Percentiles rank a stretch among this genome's conserved stretches.
phyloP scores from a whole-genome alignment of 2,888 invertebrate genomes.

The Autographa gamma region DNA sequence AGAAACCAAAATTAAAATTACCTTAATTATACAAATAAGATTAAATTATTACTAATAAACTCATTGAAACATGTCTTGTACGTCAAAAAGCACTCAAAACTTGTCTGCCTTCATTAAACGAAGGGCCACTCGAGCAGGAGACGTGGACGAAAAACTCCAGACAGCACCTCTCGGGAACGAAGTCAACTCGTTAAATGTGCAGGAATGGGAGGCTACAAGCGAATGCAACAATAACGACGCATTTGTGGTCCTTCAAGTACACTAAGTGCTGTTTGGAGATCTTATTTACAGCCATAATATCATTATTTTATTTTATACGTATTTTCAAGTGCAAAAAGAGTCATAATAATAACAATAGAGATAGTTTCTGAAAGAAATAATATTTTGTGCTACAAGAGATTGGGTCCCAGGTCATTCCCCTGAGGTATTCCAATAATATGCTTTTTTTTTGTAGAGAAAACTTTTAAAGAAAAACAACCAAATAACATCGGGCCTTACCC shows the following conservation, averaged over 20 bases:
- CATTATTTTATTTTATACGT: neutral
- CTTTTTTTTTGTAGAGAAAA: neutral
- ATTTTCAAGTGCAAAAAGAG: neutral
- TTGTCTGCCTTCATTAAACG: constrained; percentile 54
- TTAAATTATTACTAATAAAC: constrained; percentile 6
- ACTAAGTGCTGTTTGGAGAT: neutral
- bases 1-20: neutral
- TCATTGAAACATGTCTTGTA: constrained; percentile 28
- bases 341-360: neutral
- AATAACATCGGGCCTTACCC: neutral
- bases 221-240: constrained; percentile 36
- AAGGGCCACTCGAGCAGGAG: constrained; percentile 50
- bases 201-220: constrained; percentile 18
- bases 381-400: neutral
- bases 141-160: constrained; percentile 46
- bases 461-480: neutral
- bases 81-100: constrained; percentile 45
- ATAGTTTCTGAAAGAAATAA: neutral
- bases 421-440: neutral
- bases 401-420: neutral
- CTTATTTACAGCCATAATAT: neutral
- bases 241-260: constrained; percentile 14
- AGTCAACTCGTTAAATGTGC: constrained; percentile 43
- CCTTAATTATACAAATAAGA: constrained; percentile 15
- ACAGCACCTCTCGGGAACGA: constrained; percentile 32